Base-by-base conservation (phyloP, 64 coral and sea anemone species). In the Orbicella faveolata region DNA sequence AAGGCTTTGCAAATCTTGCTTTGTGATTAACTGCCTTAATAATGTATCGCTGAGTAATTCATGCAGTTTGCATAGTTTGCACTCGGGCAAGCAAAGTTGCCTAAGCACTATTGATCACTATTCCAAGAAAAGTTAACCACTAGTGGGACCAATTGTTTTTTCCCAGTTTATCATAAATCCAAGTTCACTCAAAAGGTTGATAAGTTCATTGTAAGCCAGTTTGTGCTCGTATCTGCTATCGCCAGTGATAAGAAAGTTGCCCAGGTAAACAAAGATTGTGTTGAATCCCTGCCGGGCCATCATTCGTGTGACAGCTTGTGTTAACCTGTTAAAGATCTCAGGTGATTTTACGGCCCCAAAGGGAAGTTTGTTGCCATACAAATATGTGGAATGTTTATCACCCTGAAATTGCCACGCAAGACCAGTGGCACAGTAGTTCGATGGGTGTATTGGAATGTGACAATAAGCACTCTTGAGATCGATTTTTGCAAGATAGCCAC, bases 71-170 rank as follows among this genome's bases (percentile, higher is more conserved):
- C 21, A n/a, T 17, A 95, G 75, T 88, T 95, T 95, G 67, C 73
- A 52, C 13, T 90, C 37, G 10, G 89, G 89, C 44, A 95, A 61
- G 26, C 48, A 39, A 69, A 88, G 69, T 37, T 62, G 36, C 34
- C 89, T 35, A 41, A n/a, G 33, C 15, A 88, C 23, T 44, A 89
- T 95, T 83, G 39, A 88, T 62, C 63, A 91, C 65, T 25, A 95
- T 88, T 18, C 89, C 93, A 11, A 95, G 72, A 48, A 95, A 91
- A 36, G 88, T 90, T 52, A 94, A 65, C 30, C 75, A 34, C 35
- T 78, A 73, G 80, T 84, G 16, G 92, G 92, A 18, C 13, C 11
- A 68, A 89, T n/a, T 79, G 65, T 19, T 74, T 90, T 90, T 0
- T 78, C 21, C 75, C 75, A 78, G 44, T 78, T 78, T 52, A 78